Conservation (phyloP, 1,140 invertebrate genomes). For the Nasonia longicornis region DNA sequence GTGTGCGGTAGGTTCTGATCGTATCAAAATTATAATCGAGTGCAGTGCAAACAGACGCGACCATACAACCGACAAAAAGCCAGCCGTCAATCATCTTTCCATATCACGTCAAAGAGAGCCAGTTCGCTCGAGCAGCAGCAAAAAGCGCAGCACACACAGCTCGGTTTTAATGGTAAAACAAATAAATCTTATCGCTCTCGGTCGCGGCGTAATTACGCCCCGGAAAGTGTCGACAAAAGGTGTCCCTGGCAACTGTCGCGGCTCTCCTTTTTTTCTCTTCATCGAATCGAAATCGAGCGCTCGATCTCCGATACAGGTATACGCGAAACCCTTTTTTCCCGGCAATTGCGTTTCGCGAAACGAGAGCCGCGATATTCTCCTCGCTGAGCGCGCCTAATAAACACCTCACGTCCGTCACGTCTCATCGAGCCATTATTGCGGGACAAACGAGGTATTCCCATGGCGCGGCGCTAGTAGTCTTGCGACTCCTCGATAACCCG, state of each 20-base stretch:
- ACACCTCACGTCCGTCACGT: slow-evolving; percentile 51
- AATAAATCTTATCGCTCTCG: slow-evolving; percentile 20
- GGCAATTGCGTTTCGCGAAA: slow-evolving; percentile 12
- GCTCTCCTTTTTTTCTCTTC: background rate
- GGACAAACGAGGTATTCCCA: slow-evolving; percentile 52
- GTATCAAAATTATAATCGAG: background rate
- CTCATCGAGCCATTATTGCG: slow-evolving; percentile 40
- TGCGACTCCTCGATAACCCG: slow-evolving; percentile 46
- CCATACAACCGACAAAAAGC: background rate
- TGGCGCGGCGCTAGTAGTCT: slow-evolving; percentile 39
- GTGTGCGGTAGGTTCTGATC: no score
- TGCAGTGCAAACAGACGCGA: background rate
- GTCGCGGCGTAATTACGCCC: slow-evolving; percentile 19
- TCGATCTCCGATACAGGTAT: background rate
- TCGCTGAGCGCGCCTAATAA: slow-evolving; percentile 45
- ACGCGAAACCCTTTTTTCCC: background rate
- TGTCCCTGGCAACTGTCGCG: slow-evolving; percentile 35
- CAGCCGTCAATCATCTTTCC: background rate
- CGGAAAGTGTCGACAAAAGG: slow-evolving; percentile 26
- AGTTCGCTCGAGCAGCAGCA: background rate
- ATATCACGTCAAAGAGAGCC: background rate
- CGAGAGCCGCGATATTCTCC: slow-evolving; percentile 26
- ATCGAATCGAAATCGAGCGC: slow-evolving; percentile 12
- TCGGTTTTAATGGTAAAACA: slow-evolving; percentile 17
- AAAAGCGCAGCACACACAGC: background rate